Base-by-base conservation (phyloP, 1,140 invertebrate species). In the Linepithema humile region DNA sequence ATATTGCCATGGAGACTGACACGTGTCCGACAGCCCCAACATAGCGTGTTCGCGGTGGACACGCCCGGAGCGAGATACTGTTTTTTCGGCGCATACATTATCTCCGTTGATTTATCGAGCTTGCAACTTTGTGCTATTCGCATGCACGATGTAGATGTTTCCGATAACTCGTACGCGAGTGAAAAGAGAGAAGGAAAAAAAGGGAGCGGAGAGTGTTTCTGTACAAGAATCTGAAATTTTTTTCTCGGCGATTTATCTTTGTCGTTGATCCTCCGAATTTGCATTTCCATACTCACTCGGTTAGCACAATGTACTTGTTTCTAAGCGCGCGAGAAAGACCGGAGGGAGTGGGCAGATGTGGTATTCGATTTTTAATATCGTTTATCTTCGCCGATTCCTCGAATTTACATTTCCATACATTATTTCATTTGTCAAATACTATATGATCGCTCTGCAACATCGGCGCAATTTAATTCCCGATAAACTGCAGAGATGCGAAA, bases 321-420 rank as follows among this genome's bases (percentile, higher is more conserved):
- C 64, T 26, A 69, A 53, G 38, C 64, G 38, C n/a, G 26, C 23
- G 75, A 69, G 12, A 53, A 48, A 69, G 48, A 80, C 62, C 69
- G 40, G 62, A 29, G 35, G 48, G 75, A 80, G 75, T 80, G 64
- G 75, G 64, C 64, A 69, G 64, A 40, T 50, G 17, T 69, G 40
- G 69, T 80, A 80, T 65, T 23, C 43, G 64, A 43, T 70, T 48
- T 80, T 78, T 69, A 48, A 64, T n/a, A 38, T n/a, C 9, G 62
- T 23, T 80, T 80, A 70, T 80, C 64, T 70, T 43, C 70, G 55
- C 70, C 64, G 75, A 43, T 69, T 72, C 40, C 15, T 26, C 69
- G 40, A 74, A 62, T 74, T 74, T 82, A 82, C 78, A 74, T 74
- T 82, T 74, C 40, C n/a, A n/a, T 82, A 26, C 32, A 60, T 40